Conservation (phyloP, 2,797 vertebrate species). For the Eulemur mongoz region DNA sequence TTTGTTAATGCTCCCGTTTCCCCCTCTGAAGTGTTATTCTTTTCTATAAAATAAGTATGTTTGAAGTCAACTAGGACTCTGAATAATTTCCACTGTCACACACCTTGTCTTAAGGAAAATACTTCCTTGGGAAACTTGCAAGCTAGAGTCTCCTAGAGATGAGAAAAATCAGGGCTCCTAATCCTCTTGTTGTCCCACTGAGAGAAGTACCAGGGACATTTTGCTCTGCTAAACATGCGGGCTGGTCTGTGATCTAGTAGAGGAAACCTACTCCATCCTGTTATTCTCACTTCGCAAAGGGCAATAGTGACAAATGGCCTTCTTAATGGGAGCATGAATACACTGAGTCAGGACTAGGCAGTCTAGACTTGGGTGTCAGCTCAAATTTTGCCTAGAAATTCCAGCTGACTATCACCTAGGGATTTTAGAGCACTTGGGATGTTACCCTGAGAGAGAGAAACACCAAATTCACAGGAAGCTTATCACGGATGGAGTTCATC, state of each 20-base stretch:
- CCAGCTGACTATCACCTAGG: background rate
- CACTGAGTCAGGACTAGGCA: background rate
- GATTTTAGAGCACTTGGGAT: background rate
- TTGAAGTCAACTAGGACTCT: background rate
- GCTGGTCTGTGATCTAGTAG: background rate
- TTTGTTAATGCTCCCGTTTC: background rate
- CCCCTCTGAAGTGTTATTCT: background rate
- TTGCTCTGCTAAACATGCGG: background rate
- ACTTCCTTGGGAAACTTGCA: background rate
- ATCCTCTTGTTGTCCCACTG: background rate
- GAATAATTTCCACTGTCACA: background rate
- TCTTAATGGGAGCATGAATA: background rate
- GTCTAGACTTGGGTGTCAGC: background rate
- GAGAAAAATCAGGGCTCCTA: background rate
- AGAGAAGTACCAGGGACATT: background rate
- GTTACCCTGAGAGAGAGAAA: background rate
- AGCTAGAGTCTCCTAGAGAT: background rate
- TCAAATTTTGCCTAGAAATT: background rate
- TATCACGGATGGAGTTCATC: background rate
- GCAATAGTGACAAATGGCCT: background rate
- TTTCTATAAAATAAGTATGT: background rate
- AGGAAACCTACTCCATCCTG: background rate
- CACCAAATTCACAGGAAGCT: background rate
- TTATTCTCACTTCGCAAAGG: background rate
- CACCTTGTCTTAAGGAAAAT: background rate